Evolutionary conservation across 2,888 invertebrate species (phyloP), one percentile per base, ranked within the genome.

Genomic region (Tetramorium bicarinatum): DNA sequence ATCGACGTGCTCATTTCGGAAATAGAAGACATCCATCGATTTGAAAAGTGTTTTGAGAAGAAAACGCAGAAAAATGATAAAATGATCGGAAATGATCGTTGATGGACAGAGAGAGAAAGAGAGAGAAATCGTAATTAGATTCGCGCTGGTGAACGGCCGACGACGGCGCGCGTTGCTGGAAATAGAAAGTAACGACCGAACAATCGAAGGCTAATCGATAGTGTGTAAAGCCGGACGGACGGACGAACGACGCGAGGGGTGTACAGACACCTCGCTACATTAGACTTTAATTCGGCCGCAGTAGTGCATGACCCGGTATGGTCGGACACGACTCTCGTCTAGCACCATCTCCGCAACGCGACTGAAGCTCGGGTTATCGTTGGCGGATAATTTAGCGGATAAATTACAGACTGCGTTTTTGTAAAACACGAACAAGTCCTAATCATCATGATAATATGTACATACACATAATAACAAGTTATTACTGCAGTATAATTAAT

Each of bases 141-240:
- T 87, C 87, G 85, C 87, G 84, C 54, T 74, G 69, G 69, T 79
- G 79, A 83, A 72, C 83, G 90, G 91, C 61, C 91, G 88, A 88
- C 89, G 90, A 89, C 91, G 82, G 90, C 77, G 72, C 80, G 84
- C 82, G 89, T 79, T 71, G 71, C 93, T 93, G 93, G 93, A 93
- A 93, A 93, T 93, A 93, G 91, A 90, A 89, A 85, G 85, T 89
- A 92, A 92, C 87, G 88, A 91, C 86, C 88, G 88, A 92, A 92
- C 89, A 91, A 94, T 94, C 93, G 92, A 93, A 93, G 89, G 76
- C 86, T 87, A 91, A 94, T 94, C 93, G 92, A 93, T 94, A 93
- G 64, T 61, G 82, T 88, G 83, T 85, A 86, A 84, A 88, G 85
- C 76, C 47, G 79, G 56, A 64, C n/a, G 79, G 56, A 64, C n/a